phyloP scores from a whole-genome alignment of 92 coral and sea anemone species.

The Epizoanthus stellaris region DNA sequence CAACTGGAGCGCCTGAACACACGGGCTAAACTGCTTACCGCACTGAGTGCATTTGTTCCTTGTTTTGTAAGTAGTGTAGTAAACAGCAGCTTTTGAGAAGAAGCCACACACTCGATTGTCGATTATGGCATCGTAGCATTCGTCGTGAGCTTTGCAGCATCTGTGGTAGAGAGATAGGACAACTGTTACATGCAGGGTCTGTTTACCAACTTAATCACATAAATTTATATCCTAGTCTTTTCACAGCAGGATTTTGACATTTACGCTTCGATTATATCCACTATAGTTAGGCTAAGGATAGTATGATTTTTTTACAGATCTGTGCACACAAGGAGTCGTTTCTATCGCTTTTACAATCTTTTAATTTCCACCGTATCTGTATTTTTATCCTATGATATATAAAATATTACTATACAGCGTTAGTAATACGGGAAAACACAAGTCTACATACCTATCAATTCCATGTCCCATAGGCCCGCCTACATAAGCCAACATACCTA shows the following conservation, averaged over 20 bases:
- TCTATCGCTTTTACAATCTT: no score
- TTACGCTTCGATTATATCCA: no score
- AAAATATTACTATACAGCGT: no score
- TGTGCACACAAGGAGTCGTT: no score
- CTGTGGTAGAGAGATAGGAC: neutral
- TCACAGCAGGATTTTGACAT: no score
- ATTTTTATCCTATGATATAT: no score
- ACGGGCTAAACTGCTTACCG: slow-evolving; percentile 4
- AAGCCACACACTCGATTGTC: neutral
- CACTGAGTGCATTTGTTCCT: slow-evolving; percentile 8
- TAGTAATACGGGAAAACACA: neutral
- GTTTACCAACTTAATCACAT: no score
- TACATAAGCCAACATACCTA: neutral
- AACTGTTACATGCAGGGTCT: no score
- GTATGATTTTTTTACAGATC: no score
- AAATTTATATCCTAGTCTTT: no score
- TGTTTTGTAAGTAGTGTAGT: slow-evolving; percentile 10
- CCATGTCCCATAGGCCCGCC: neutral
- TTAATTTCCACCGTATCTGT: no score
- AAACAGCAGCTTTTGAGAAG: slow-evolving; percentile 2
- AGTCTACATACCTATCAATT: neutral
- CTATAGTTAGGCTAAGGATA: no score
- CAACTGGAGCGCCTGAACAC: neutral
- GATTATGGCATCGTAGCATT: slow-evolving; percentile 30
- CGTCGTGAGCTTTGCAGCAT: slow-evolving; percentile 39